A percentile compares a stretch with the other conserved stretches of the same genome.
Evolutionary conservation across 2,113 vertebrate genomes (phyloP).

Genomic region (Seriola dumerili): DNA sequence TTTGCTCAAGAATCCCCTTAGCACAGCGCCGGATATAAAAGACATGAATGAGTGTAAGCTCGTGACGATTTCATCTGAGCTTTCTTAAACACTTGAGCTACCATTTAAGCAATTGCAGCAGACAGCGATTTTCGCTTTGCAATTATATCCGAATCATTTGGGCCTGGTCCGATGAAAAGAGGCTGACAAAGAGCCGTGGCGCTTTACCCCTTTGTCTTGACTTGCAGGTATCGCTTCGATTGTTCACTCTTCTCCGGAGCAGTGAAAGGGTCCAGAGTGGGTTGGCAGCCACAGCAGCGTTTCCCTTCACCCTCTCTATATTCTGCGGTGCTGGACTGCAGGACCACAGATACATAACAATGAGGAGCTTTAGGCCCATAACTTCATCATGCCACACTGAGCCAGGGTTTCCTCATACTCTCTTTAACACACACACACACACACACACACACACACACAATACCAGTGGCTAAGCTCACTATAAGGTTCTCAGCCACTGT

Average conservation of each 20-base stretch:
- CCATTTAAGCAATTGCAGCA: constrained; percentile 71
- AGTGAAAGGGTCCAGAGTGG: constrained; percentile 26
- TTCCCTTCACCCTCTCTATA: constrained; percentile 38
- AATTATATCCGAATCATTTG: constrained; percentile 66
- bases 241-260: constrained; percentile 37
- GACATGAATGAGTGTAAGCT: constrained; percentile 62
- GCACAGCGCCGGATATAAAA: constrained; percentile 37
- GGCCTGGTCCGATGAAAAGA: constrained; percentile 39
- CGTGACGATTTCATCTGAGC: constrained; percentile 64
- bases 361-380: constrained; percentile 68
- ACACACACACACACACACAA: constrained; percentile 49
- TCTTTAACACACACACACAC: constrained; percentile 29
- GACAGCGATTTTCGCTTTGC: constrained; percentile 59
- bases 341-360: constrained; percentile 70
- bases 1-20: constrained; percentile 72
- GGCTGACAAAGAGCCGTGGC: constrained; percentile 40
- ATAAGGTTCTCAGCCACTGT: constrained; percentile 31
- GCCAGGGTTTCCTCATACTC: constrained; percentile 69
- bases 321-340: constrained; percentile 51
- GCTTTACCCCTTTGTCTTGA: constrained; percentile 56
- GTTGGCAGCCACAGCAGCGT: constrained; percentile 30
- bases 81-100: constrained; percentile 67
- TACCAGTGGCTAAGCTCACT: constrained; percentile 37
- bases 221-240: constrained; percentile 60
- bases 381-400: constrained; percentile 67